Base-by-base conservation (phyloP, 2,888 invertebrate genomes). In the Tineola bisselliella region DNA sequence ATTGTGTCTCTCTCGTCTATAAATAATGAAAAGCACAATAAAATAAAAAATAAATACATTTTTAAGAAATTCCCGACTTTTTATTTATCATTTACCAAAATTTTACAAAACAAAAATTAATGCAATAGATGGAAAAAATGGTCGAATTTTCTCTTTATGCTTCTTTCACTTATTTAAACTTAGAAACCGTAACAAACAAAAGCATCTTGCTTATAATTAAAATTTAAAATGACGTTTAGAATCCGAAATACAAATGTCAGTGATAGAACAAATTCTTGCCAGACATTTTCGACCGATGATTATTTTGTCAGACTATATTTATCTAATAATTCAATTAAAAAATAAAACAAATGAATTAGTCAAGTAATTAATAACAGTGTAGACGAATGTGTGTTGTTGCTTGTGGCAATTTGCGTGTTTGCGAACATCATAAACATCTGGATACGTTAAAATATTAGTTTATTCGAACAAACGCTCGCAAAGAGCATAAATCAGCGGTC, bases 11-110 rank as follows among this genome's bases (percentile, higher is more conserved):
- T 65, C 25, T 48, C 38, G 70, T 79, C 78, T 79, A 78, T 81
- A 73, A 83, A 79, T 81, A 82, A 58, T 80, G 81, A 83, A 70
- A 72, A 84, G 86, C 86, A 86, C 84, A 84, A 84, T 84, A 86
- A 84, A 81, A 81, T 80, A 76, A 81, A 81, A 81, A 83, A 79
- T 79, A 84, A 84, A 84, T 83, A 84, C 74, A 79, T 84, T 87
- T 87, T 76, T 84, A 81, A 80, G 75, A 76, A 75, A 71, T 62
- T 30, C n/a, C n/a, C 5, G 19, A 1, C 8, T 33, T 19, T 60
- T 60, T 48, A 25, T 60, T 60, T 48, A 17, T 13, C n/a, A n/a
- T 48, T 25, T 25, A 25, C 25, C 25, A n/a, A n/a, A n/a, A n/a
- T n/a, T n/a, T n/a, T n/a, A n/a, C n/a, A n/a, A n/a, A n/a, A n/a